Base-by-base conservation (phyloP, 2,797 vertebrate genomes). In the Eupleurogrammus muticus region DNA sequence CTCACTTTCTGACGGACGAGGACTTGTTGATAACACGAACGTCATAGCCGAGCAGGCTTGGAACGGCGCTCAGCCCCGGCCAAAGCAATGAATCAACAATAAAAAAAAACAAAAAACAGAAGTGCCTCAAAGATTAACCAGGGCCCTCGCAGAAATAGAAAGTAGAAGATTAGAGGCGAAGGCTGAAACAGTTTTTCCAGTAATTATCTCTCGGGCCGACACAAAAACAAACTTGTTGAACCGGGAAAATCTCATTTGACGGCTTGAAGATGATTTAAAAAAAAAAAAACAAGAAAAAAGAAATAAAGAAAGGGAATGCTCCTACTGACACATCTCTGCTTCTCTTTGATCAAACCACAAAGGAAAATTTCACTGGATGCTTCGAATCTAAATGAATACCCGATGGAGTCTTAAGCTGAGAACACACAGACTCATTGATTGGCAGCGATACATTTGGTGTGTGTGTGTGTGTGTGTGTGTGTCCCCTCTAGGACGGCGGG, bases 211-310 rank as follows among this genome's bases (percentile, higher is more conserved):
- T 73, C 20, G 21, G 23, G n/a, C 32, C 1, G 13, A 50, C 4
- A 67, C 23, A 60, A 58, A 79, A 55, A 57, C 28, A 58, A 52
- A 51, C 40, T 46, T 60, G 35, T 1, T 74, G 70, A 68, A 50
- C 9, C 67, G 73, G 49, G 57, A 57, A 71, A 1, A 62, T 36
- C 58, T 73, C 5, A 65, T 72, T 65, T 44, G 14, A 62, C 32
- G 8, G 13, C 13, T 72, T 54, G 32, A 35, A 51, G n/a, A 58
- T 46, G 47, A 63, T 72, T 64, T 47, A 60, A 4, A 23, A 13
- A 73, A 44, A 28, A 13, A 76, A 44, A 9, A 73, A n/a, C n/a
- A n/a, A n/a, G n/a, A n/a, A n/a, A n/a, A n/a, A n/a, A n/a, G n/a
- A n/a, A n/a, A n/a, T n/a, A n/a, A n/a, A n/a, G n/a, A n/a, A n/a